A percentile compares a stretch with the other conserved stretches of the same genome.
Evolutionary conservation across 1,140 invertebrate species (phyloP).

Genomic region (Episyrphus balteatus): DNA sequence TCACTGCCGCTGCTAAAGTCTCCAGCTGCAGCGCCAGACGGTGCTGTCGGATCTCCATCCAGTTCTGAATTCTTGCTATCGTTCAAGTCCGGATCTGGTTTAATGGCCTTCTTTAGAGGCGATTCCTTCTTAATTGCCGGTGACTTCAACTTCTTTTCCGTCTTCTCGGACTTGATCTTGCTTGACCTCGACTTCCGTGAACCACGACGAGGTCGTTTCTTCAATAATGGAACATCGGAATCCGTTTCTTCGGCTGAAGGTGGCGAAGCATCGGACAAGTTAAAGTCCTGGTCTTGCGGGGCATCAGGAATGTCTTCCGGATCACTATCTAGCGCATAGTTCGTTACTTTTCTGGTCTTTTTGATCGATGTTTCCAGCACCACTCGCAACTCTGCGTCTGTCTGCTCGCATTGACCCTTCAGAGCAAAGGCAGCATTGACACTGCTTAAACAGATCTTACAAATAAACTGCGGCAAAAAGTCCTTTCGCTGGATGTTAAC

Average conservation of each 20-base stretch:
- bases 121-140: neutral
- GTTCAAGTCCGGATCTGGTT: neutral
- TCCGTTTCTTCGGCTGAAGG: conserved; percentile 30
- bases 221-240: conserved; percentile 17
- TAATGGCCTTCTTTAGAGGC: neutral
- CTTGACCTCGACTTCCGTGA: conserved; percentile 9
- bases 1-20: neutral
- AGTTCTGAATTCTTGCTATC: neutral
- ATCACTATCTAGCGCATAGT: conserved; percentile 29
- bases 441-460: conserved; percentile 22
- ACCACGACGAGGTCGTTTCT: conserved; percentile 7
- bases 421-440: conserved; percentile 28
- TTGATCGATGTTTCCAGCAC: conserved; percentile 35
- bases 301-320: conserved; percentile 27
- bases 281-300: conserved; percentile 31
- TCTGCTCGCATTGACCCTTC: conserved; percentile 29
- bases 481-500: conserved; percentile 30
- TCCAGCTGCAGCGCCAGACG: neutral
- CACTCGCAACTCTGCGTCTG: conserved; percentile 31
- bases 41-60: conserved; percentile 4
- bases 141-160: conserved; percentile 1
- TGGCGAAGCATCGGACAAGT: conserved; percentile 30
- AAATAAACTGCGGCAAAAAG: conserved; percentile 35
- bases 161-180: conserved; percentile 8
- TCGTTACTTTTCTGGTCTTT: conserved; percentile 31